Evolutionary conservation across 2,888 invertebrate genomes (phyloP).

Genomic region (Drosophila tripunctata): DNA sequence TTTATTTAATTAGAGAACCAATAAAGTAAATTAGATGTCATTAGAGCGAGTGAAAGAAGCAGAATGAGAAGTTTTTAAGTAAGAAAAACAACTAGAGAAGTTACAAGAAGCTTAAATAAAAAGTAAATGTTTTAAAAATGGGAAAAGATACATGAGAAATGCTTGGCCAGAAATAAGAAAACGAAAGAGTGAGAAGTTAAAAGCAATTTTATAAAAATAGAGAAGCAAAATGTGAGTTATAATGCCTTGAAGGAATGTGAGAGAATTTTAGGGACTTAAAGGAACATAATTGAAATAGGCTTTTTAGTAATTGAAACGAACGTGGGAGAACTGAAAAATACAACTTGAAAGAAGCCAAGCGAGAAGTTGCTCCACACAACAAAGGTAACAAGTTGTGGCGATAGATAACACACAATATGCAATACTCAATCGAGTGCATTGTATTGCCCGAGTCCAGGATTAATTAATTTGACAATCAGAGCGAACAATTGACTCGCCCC

Average conservation of each 20-base stretch:
- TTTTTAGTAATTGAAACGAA: not conserved
- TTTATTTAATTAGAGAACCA: not conserved
- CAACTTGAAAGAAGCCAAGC: too few species aligned
- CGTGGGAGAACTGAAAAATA: not conserved
- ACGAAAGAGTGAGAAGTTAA: not conserved
- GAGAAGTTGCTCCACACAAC: not conserved
- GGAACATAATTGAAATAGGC: too few species aligned
- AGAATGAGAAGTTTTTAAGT: not conserved
- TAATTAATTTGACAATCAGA: not conserved
- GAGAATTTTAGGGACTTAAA: too few species aligned
- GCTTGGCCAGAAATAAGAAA: too few species aligned
- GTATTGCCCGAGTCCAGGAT: not conserved
- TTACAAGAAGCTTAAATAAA: too few species aligned
- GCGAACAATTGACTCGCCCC: constrained; percentile 16
- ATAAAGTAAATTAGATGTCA: not conserved
- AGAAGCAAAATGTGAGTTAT: not conserved
- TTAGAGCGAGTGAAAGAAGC: not conserved
- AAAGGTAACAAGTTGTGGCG: not conserved
- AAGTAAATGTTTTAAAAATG: too few species aligned
- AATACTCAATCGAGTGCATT: not conserved
- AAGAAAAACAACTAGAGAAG: too few species aligned
- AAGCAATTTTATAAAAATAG: not conserved
- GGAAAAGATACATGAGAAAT: too few species aligned
- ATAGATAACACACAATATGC: not conserved
- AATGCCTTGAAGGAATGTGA: too few species aligned